phyloP scores from a whole-genome alignment of 2,113 vertebrate genomes.

The Pelobates fuscus region DNA sequence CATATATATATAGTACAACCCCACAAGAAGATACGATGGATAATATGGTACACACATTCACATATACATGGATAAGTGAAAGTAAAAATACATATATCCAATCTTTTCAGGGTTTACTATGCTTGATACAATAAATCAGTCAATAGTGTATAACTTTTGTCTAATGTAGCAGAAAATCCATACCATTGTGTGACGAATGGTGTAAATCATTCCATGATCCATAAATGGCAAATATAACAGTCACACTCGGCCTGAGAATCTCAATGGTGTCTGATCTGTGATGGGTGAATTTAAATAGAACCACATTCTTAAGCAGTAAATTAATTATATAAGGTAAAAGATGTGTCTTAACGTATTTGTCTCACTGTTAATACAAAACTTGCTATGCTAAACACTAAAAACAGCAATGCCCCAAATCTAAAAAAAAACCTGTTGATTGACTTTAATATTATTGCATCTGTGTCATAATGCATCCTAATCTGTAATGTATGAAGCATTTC shows the following conservation, averaged over 20 bases:
- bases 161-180: slow-evolving; percentile 40
- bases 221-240: slow-evolving; percentile 17
- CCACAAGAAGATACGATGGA: too few relatives aligned
- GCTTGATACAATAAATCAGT: slow-evolving; percentile 39
- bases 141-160: slow-evolving; percentile 25
- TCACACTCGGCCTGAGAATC: slow-evolving; percentile 2
- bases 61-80: slow-evolving; percentile 32
- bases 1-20: too few relatives aligned
- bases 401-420: too few relatives aligned
- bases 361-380: too few relatives aligned
- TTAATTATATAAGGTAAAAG: too few relatives aligned
- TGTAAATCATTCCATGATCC: slow-evolving; percentile 36
- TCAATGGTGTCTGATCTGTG: background rate
- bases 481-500: too few relatives aligned
- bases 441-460: too few relatives aligned
- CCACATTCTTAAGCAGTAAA: slow-evolving; percentile 4
- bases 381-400: too few relatives aligned
- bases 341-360: too few relatives aligned
- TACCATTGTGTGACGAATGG: slow-evolving; percentile 25
- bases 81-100: slow-evolving; percentile 37
- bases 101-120: slow-evolving; percentile 27
- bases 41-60: too few relatives aligned
- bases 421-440: too few relatives aligned
- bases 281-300: background rate
- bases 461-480: too few relatives aligned